A percentile compares a stretch with the other conserved stretches of the same genome.
Conservation (phyloP, 2,113 vertebrate species). For the Donacobius atricapilla region DNA sequence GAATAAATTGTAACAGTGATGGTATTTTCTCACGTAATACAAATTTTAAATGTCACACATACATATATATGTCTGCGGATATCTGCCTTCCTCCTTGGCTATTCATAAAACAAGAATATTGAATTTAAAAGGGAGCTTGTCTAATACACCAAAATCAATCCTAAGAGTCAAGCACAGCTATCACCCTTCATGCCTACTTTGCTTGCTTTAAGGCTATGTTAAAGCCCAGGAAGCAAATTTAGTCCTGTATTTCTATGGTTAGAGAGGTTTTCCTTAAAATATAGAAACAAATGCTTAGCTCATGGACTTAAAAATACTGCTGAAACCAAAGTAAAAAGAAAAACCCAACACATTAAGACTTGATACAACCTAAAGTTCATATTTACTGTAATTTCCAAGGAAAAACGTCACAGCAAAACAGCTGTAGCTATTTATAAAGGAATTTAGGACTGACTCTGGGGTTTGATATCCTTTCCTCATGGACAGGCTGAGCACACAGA, state of each 20-base stretch:
- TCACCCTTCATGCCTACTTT: not conserved
- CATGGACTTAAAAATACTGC: not conserved
- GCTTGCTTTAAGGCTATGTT: not conserved
- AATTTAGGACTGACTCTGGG: not conserved
- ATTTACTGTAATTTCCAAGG: not conserved
- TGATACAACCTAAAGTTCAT: not conserved
- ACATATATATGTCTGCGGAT: not conserved
- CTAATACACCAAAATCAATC: not conserved
- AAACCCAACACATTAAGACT: not conserved
- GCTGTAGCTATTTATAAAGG: not conserved
- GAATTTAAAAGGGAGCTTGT: not conserved
- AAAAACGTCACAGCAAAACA: not conserved
- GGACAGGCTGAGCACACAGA: constrained; percentile 24
- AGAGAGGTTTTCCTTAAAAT: not conserved
- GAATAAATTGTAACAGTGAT: not conserved
- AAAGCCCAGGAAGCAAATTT: not conserved
- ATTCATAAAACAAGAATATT: not conserved
- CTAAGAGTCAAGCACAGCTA: not conserved
- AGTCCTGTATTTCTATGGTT: not conserved
- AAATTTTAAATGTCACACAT: not conserved
- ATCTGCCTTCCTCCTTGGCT: not conserved
- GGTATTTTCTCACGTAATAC: not conserved
- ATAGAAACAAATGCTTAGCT: not conserved
- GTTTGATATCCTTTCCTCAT: not conserved
- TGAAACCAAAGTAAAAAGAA: not conserved